phyloP scores from a whole-genome alignment of 2,113 vertebrate genomes.

The Phocoena phocoena region DNA sequence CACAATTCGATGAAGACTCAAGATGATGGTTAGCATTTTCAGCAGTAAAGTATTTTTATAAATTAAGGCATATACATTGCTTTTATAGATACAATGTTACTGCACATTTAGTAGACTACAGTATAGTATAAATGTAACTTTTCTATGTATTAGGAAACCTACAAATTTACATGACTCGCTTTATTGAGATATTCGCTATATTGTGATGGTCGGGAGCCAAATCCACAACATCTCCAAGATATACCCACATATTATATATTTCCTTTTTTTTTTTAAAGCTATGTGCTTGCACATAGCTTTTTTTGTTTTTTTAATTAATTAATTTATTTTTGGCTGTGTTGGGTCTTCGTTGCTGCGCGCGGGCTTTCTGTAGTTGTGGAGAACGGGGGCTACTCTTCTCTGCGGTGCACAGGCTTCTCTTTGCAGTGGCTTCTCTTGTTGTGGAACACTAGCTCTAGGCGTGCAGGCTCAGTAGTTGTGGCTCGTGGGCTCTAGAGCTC shows the following conservation, averaged over 20 bases:
- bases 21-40: background rate
- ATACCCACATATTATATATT: background rate
- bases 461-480: no score
- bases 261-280: no score
- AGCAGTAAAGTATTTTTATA: background rate
- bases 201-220: background rate
- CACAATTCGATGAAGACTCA: background rate
- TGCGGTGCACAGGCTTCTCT: accelerated
- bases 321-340: no score
- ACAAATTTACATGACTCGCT: background rate
- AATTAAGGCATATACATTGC: background rate
- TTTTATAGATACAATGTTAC: background rate
- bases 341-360: no score
- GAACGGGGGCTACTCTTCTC: no score
- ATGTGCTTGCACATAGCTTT: no score
- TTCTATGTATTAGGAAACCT: background rate
- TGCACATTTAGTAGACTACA: background rate
- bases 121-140: background rate
- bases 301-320: no score
- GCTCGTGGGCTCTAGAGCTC: no score
- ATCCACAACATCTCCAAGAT: background rate
- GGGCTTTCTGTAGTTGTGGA: no score
- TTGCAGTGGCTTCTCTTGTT: no score
- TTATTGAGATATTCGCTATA: background rate
- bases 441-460: no score